Evolutionary conservation across 2,888 invertebrate genomes (phyloP).

Genomic region (Incurvaria masculella): DNA sequence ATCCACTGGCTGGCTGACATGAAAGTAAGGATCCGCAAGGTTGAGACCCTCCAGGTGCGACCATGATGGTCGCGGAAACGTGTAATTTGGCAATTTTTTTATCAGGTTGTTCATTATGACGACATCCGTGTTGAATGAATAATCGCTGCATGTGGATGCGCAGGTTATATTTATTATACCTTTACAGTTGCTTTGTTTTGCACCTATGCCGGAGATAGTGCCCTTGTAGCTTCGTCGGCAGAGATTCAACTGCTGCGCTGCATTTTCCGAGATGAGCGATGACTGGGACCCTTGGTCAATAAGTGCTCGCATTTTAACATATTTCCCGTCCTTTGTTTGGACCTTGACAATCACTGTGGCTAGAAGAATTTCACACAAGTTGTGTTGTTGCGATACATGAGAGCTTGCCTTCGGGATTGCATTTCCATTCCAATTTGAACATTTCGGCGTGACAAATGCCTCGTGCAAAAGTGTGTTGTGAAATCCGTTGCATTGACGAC

Average conservation of each 20-base stretch:
- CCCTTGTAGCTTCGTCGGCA: neutral
- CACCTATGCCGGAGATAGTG: conserved; percentile 1
- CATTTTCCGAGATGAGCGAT: too few relatives aligned
- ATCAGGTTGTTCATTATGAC: conserved; percentile 5
- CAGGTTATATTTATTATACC: conserved; percentile 4
- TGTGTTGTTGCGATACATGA: too few relatives aligned
- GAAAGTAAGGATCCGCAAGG: conserved; percentile 16
- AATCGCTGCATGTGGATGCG: conserved; percentile 1
- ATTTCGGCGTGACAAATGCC: too few relatives aligned
- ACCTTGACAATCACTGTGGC: too few relatives aligned
- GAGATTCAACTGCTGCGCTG: too few relatives aligned
- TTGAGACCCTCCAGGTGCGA: conserved; percentile 10
- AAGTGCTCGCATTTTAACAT: too few relatives aligned
- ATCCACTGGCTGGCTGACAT: neutral
- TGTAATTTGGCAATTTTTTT: conserved; percentile 4
- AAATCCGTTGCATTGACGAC: conserved; percentile 11
- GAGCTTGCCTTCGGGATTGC: conserved; percentile 8
- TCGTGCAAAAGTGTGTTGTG: too few relatives aligned
- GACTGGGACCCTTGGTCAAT: too few relatives aligned
- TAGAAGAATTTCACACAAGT: too few relatives aligned
- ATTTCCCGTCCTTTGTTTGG: too few relatives aligned
- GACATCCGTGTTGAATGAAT: conserved; percentile 2
- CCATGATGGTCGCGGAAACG: conserved; percentile 12
- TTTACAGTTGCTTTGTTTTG: conserved; percentile 1
- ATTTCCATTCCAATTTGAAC: too few relatives aligned